Evolutionary conservation across 2,797 vertebrate species (phyloP), one percentile per base, ranked within the genome.

Genomic region (Myripristis jacobus): DNA sequence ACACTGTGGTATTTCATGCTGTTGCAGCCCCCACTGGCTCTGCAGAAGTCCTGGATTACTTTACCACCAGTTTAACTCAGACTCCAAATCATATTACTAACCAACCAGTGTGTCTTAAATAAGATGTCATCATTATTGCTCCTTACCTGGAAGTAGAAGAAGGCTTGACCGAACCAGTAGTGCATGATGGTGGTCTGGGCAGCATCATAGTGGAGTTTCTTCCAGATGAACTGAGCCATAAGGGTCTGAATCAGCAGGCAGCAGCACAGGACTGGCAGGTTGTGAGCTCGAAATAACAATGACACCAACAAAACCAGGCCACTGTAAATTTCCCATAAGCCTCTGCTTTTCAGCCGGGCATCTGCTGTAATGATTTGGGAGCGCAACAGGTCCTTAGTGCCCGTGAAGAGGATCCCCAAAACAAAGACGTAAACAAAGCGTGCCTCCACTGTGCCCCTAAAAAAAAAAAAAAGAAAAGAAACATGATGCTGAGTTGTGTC

Each of bases 141-240:
- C 2, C 77, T 84, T 66, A 95, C 95, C 94, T 95, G 95, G 48
- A 94, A 94, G 93, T 94, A 99, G 89, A 99, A 98, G 94, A 98
- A 98, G 25, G 96, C 96, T 83, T 99, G 98, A 9, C 97, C 97
- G 13, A 99, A 98, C 97, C 98, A 99, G 80, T 96, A 98, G 82
- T 99, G 97, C 94, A 98, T 98, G 80, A 97, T 92, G 81, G 97
- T 96, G 64, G 95, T 94, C 87, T 97, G 96, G 0, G 95, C 94
- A 0, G 95, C 94, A 18, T 95, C 92, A 3, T 95, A 96, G 81
- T 94, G 93, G 77, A 98, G 91, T n/a, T 92, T 94, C 85, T 90
- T 96, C 97, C 97, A 98, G 87, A 98, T 92, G 54, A 95, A 97
- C 83, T 92, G 94, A 41, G 95, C 91, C 95, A 97, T 92, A 34